Conservation (phyloP, 2,888 invertebrate species). For the Anticlea derivata region DNA sequence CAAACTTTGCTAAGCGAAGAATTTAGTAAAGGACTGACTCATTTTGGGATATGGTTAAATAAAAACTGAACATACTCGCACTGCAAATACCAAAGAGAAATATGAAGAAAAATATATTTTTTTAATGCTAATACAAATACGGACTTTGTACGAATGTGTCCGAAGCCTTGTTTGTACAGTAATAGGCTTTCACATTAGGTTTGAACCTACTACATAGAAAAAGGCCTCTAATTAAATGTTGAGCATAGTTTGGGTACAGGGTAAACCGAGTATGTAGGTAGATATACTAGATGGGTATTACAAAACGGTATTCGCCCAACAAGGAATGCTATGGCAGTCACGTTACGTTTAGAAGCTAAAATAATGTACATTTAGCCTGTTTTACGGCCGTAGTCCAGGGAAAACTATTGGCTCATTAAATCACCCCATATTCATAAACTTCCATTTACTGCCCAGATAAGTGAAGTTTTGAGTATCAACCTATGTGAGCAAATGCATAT, state of each 20-base stretch:
- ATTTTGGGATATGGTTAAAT: too few species aligned
- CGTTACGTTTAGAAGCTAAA: neutral
- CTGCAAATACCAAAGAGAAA: too few species aligned
- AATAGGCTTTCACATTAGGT: constrained; percentile 47
- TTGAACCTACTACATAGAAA: constrained; percentile 28
- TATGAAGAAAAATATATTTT: too few species aligned
- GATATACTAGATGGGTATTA: neutral
- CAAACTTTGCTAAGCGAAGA: too few species aligned
- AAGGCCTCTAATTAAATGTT: constrained; percentile 21
- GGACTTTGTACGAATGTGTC: too few species aligned
- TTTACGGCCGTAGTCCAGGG: neutral
- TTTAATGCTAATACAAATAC: too few species aligned
- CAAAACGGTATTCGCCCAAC: neutral
- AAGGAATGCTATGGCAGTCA: neutral
- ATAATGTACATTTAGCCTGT: too few species aligned
- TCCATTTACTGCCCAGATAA: neutral
- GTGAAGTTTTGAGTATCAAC: neutral
- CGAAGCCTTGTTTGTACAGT: constrained; percentile 49
- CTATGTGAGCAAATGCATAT: constrained; percentile 51
- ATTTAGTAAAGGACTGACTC: too few species aligned
- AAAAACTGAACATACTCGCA: too few species aligned
- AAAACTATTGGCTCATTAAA: neutral
- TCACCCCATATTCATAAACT: neutral
- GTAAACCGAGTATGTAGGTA: neutral
- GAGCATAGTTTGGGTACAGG: constrained; percentile 23